Conservation (phyloP, 2,113 vertebrate species). For the Regulus satrapa region DNA sequence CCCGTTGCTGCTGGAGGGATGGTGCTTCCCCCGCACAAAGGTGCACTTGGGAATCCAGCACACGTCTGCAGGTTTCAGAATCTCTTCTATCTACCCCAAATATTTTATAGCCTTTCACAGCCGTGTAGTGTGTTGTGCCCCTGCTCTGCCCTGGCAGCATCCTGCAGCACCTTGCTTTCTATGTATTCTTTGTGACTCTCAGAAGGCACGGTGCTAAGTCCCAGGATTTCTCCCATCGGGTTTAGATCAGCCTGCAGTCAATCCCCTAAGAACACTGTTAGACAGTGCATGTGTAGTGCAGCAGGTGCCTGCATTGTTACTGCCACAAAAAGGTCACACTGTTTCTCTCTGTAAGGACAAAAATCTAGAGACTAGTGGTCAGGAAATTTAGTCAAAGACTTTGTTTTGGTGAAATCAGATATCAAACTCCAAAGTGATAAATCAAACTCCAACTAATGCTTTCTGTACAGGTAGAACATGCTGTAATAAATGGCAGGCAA, state of each 20-base stretch:
- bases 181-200: fast-evolving
- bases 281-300: fast-evolving
- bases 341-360: fast-evolving
- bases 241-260: background rate
- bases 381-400: background rate
- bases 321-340: fast-evolving
- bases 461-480: fast-evolving
- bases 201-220: background rate
- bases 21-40: fast-evolving
- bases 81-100: background rate
- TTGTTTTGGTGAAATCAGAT: background rate
- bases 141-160: background rate
- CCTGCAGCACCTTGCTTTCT: background rate
- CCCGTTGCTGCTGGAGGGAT: no score
- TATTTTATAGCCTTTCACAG: fast-evolving
- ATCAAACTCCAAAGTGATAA: background rate
- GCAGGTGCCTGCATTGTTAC: fast-evolving
- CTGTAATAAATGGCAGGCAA: fast-evolving
- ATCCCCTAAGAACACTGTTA: background rate
- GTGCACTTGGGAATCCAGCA: background rate
- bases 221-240: fast-evolving
- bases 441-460: background rate
- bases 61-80: background rate
- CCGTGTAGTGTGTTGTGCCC: fast-evolving
- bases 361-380: background rate